phyloP scores from a whole-genome alignment of 2,888 invertebrate genomes.

The Troides helena region DNA sequence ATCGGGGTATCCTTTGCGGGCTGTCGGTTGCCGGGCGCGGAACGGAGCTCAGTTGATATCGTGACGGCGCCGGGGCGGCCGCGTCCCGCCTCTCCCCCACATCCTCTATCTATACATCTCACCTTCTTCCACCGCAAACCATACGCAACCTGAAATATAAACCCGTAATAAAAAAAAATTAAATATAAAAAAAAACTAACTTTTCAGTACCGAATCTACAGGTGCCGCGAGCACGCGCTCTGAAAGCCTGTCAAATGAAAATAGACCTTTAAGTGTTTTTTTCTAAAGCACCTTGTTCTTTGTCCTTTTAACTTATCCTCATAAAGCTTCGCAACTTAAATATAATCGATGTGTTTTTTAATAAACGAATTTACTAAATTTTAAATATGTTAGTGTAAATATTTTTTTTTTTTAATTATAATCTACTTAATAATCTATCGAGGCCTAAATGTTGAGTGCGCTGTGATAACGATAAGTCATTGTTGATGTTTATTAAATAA shows the following conservation, averaged over 20 bases:
- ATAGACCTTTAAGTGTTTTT: conserved; percentile 29
- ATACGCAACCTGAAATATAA: neutral
- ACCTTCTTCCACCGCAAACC: conserved; percentile 30
- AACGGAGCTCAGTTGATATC: conserved; percentile 40
- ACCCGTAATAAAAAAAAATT: too few species aligned
- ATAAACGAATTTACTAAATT: conserved; percentile 28
- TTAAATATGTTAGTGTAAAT: conserved; percentile 28
- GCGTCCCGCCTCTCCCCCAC: conserved; percentile 34
- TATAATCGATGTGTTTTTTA: conserved; percentile 7
- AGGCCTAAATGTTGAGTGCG: conserved; percentile 42
- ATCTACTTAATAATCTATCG: conserved; percentile 27
- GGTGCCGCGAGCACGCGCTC: conserved; percentile 39
- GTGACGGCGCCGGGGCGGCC: conserved; percentile 39
- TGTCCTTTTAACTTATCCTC: conserved; percentile 12
- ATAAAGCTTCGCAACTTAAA: conserved; percentile 7
- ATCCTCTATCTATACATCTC: conserved; percentile 33
- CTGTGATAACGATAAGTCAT: conserved; percentile 40
- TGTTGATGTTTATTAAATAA: conserved; percentile 31
- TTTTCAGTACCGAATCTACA: conserved; percentile 41
- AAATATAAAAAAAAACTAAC: conserved; percentile 21
- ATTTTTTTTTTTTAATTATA: conserved; percentile 13
- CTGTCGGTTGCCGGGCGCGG: conserved; percentile 39
- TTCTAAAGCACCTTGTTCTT: conserved; percentile 32
- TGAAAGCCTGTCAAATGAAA: conserved; percentile 19
- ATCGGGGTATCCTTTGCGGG: conserved; percentile 43